These are phyloP conservation scores for Ophthalmolycus amberensis DNA, from an alignment of 2,113 vertebrate species.

Conservation along the genomic window DNA sequence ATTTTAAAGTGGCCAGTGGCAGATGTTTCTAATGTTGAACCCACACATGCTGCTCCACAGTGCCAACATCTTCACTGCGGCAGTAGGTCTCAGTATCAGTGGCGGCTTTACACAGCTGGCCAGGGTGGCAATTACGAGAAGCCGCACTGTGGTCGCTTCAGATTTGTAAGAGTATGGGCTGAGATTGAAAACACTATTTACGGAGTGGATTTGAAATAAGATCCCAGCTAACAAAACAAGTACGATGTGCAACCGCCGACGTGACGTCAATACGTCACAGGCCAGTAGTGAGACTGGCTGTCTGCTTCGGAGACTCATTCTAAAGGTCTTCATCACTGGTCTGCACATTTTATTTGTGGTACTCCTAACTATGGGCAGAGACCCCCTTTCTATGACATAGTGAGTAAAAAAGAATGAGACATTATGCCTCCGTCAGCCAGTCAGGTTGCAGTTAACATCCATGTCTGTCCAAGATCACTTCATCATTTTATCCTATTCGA, in stretches of 20 bases:
- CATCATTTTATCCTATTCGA: no score
- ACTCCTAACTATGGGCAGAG: background rate
- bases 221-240: conserved; percentile 57
- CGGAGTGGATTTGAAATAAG: conserved; percentile 47
- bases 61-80: conserved; percentile 57
- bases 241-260: conserved; percentile 1
- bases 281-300: conserved; percentile 14
- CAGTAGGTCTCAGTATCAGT: conserved; percentile 51
- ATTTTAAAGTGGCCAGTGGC: conserved; percentile 56
- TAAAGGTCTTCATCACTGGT: background rate
- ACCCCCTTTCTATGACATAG: background rate
- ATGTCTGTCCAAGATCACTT: no score
- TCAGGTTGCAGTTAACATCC: no score
- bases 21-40: conserved; percentile 76
- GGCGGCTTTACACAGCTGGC: conserved; percentile 68
- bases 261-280: conserved; percentile 2
- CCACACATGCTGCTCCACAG: conserved; percentile 51
- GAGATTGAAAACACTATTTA: conserved; percentile 55
- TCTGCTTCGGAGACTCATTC: conserved; percentile 20
- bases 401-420: background rate
- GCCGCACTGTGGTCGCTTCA: conserved; percentile 44
- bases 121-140: conserved; percentile 59
- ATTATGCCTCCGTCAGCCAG: background rate
- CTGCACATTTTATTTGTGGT: background rate
- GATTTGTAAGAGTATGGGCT: conserved; percentile 31